Base-by-base conservation (phyloP, 64 coral and sea anemone genomes). In the Montipora foliosa region DNA sequence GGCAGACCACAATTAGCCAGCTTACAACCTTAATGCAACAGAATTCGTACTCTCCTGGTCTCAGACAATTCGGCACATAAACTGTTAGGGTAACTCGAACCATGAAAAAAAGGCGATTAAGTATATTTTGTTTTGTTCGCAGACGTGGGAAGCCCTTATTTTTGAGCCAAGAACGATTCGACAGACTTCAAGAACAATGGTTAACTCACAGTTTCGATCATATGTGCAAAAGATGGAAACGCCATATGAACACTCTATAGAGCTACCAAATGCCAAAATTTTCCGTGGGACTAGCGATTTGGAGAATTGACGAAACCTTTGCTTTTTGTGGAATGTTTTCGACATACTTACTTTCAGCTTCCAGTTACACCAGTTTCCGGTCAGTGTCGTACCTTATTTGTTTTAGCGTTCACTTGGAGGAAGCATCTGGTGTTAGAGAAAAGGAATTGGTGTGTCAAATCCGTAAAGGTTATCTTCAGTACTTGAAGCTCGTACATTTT, bases 81-180 rank as follows among this genome's bases (percentile, higher is more conserved):
- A 37, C 37, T 37, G 37, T 37, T 37, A 37, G 37, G 37, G 37
- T 37, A 37, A 37, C 37, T 37, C 37, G 37, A 37, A 37, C 37
- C 37, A 37, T 37, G 37, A 37, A 37, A 37, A 37, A 37, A 37
- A 37, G 37, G 37, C 37, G 37, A 37, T 37, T 37, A 57, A 0
- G 53, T 57, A 57, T 57, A 6, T 68, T 17, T 67, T 15, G 16
- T 71, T 78, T 50, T 78, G 44, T 78, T 78, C 79, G 24, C 83
- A 99, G 98, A 80, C 86, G 98, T 70, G 98, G 98, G n/a, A 99
- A 99, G 53, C 98, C 98, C 11, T 82, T 99, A 19, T 99, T 96
- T 69, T 71, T 99, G 68, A 96, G 98, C 29, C 74, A 24, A 50
- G 98, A 99, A 45, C 98, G 98, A 49, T 99, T 94, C 50, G 70